These are phyloP conservation scores for Trematocara variabile DNA, from an alignment of 2,113 vertebrate genomes.

Conservation along the genomic window DNA sequence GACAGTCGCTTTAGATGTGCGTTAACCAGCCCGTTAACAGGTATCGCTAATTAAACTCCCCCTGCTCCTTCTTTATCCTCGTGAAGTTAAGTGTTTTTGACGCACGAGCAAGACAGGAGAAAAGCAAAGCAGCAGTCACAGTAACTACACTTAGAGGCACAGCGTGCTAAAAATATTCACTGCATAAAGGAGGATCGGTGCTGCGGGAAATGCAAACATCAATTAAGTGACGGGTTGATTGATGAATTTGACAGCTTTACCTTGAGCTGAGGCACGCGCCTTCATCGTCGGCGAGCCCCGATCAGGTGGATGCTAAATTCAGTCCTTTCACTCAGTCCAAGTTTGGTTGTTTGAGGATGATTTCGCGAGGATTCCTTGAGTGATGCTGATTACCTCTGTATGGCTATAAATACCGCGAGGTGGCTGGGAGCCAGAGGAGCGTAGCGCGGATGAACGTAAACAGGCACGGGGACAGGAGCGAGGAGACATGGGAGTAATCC, in stretches of 20 bases:
- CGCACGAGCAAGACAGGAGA: background rate
- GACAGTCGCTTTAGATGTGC: background rate
- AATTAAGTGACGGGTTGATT: constrained; percentile 21
- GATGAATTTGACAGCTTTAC: constrained; percentile 43
- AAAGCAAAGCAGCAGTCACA: background rate
- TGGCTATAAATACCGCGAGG: constrained; percentile 57
- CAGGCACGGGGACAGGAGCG: constrained; percentile 40
- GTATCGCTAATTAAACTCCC: constrained; percentile 30
- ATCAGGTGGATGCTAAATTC: constrained; percentile 18
- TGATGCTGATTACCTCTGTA: constrained; percentile 39
- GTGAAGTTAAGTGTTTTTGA: constrained; percentile 15
- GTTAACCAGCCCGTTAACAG: constrained; percentile 24
- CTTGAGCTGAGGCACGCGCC: constrained; percentile 44
- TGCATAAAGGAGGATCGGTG: background rate
- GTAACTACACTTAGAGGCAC: constrained; percentile 1
- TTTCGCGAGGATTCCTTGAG: constrained; percentile 52
- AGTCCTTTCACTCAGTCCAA: constrained; percentile 16
- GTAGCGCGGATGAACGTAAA: constrained; percentile 48
- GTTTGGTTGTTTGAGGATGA: constrained; percentile 22
- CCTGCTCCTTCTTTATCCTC: background rate
- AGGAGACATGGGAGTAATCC: constrained; percentile 31
- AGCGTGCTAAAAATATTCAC: background rate
- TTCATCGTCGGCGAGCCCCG: constrained; percentile 35
- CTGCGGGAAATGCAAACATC: background rate
- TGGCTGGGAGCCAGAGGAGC: constrained; percentile 57